Percentiles rank a stretch among this genome's conserved stretches.
phyloP scores from a whole-genome alignment of 2,888 invertebrate genomes.

The Parnassius smintheus region DNA sequence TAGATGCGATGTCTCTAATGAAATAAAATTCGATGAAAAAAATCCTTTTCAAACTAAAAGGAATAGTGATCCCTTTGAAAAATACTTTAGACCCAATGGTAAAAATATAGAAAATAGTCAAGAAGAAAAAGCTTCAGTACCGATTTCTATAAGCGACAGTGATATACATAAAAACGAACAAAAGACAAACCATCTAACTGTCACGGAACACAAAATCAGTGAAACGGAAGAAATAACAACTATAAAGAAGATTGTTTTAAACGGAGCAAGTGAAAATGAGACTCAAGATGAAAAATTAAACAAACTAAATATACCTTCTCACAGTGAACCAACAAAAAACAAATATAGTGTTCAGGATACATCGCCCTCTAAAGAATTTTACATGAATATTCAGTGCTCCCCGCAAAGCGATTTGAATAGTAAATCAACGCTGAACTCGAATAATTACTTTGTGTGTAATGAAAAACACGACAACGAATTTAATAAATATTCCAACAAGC shows the following conservation, averaged over 20 bases:
- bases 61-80: slow-evolving; percentile 51
- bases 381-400: slow-evolving; percentile 18
- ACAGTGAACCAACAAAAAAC: neutral
- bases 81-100: slow-evolving; percentile 53
- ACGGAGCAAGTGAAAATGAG: slow-evolving; percentile 54
- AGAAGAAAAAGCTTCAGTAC: slow-evolving; percentile 47
- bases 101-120: slow-evolving; percentile 51
- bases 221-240: slow-evolving; percentile 75
- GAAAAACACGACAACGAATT: slow-evolving; percentile 2
- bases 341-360: slow-evolving; percentile 27
- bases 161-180: slow-evolving; percentile 63
- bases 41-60: slow-evolving; percentile 60
- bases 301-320: neutral
- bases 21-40: slow-evolving; percentile 38
- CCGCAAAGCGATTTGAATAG: slow-evolving; percentile 11
- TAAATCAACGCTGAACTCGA: slow-evolving; percentile 8
- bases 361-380: slow-evolving; percentile 15
- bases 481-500: neutral
- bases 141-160: slow-evolving; percentile 62
- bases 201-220: slow-evolving; percentile 69
- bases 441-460: slow-evolving; percentile 2
- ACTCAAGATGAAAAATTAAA: slow-evolving; percentile 8
- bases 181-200: slow-evolving; percentile 59
- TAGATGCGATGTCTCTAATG: slow-evolving; percentile 32
- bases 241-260: slow-evolving; percentile 69